Base-by-base conservation (phyloP, 2,797 vertebrate genomes). In the Cygnus olor region DNA sequence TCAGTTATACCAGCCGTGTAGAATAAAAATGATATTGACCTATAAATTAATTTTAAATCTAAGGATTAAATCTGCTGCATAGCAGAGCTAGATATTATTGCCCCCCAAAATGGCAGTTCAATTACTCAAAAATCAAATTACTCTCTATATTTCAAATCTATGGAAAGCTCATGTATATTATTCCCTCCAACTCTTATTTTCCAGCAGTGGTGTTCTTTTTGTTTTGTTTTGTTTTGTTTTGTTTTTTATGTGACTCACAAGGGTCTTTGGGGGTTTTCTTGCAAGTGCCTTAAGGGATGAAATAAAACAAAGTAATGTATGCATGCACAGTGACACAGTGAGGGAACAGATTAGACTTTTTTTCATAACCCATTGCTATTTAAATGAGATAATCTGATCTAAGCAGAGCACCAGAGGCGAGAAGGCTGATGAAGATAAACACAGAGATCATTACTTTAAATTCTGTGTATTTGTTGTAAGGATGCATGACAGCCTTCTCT, bases 371-470 rank as follows among this genome's bases (percentile, higher is more conserved):
- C 64, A 70, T 44, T 82, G 79, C 79, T 97, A 86, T 96, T 97
- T 95, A 95, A 97, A 95, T 94, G 93, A 97, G 85, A 93, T 96
- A 95, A 92, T 97, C 68, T 95, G 74, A 96, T 93, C 80, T 93
- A 92, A 96, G 56, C 53, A 83, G 56, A 95, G 53, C 82, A 88
- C 94, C 81, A 51, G 81, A 94, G 86, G 89, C 92, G 94, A 96
- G 60, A 76, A 88, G 44, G 74, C 25, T 83, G 92, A 92, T 93
- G 72, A 86, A 92, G 80, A 94, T 76, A 86, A 89, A 94, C 66
- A 85, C 82, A 77, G 63, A 93, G 73, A 96, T 72, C 68, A 68
- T 80, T 95, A 88, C 49, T 96, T 96, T 85, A 88, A 94, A 92
- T 83, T 89, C 64, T 91, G 14, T 89, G 71, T 94, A 64, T 92